Percentiles rank a stretch among this genome's conserved stretches.
Evolutionary conservation across 2,888 invertebrate genomes (phyloP).

Genomic region (Blera fallax): DNA sequence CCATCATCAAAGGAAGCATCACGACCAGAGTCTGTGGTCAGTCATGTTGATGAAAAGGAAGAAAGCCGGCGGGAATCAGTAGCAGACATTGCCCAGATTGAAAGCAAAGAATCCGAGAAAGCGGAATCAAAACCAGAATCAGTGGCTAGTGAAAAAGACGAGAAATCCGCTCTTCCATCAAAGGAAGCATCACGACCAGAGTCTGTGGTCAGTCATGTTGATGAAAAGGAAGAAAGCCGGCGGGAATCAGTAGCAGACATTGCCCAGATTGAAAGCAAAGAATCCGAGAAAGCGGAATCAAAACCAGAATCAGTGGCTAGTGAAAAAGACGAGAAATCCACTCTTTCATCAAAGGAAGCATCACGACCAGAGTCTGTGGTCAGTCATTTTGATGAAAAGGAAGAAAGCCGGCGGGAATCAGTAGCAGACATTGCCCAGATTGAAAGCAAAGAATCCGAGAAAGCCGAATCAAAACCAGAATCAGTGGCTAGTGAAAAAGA

Average conservation of each 20-base stretch:
- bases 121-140: constrained; percentile 55
- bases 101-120: neutral
- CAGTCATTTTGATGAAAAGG: constrained; percentile 13
- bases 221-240: neutral
- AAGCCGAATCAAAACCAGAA: neutral
- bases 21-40: constrained; percentile 54
- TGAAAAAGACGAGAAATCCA: constrained; percentile 49
- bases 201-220: neutral
- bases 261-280: too few relatives aligned
- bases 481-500: neutral
- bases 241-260: neutral
- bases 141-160: constrained; percentile 24
- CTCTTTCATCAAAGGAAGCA: constrained; percentile 52
- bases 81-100: constrained; percentile 7
- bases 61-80: constrained; percentile 61
- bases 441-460: neutral
- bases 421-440: too few relatives aligned
- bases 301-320: constrained; percentile 29
- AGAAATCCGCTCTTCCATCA: constrained; percentile 43
- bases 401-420: neutral
- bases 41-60: constrained; percentile 73
- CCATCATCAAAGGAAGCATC: constrained; percentile 19
- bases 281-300: too few relatives aligned
- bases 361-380: constrained; percentile 74
- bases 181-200: constrained; percentile 67